Evolutionary conservation across 2,888 invertebrate genomes (phyloP), one percentile per base, ranked within the genome.

Genomic region (Pyrrhia umbra): DNA sequence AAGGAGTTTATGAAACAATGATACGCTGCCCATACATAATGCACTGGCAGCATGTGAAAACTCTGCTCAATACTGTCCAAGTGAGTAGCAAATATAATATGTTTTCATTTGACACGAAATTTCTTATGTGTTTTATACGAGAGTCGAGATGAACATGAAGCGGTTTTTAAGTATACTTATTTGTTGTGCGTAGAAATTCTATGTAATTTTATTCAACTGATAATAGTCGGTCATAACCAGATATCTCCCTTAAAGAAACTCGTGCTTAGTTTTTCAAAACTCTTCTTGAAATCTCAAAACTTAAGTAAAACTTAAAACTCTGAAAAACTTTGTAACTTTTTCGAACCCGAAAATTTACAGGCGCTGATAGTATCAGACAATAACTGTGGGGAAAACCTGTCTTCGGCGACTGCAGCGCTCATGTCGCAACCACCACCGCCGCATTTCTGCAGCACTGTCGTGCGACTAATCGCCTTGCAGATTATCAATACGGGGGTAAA

Each of bases 371-470:
- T 98, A 45, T 97, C 98, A 0, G 98, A 98, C 67, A 95, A 92
- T 70, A 96, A 96, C 52, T 94, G 95, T 13, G 95, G 96, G 3
- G 97, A 97, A 82, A 97, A 97, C 76, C 95, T 97, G 18, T 97
- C 98, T 25, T 97, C 98, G 30, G 97, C 98, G 16, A 97, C 97
- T 0, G 97, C 97, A 15, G 98, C 98, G 10, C 93, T 98, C 21
- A 97, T 98, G 97, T 97, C 97, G 62, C 98, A 98, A 92, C 97
- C 98, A 64, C 99, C 99, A 1, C 99, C 99, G 30, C 97, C 98
- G 51, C 97, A 98, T 85, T 99, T 99, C 93, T 99, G 98, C 87
- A 98, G 99, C 27, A 98, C 98, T 46, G 99, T 99, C n/a, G 98
- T 99, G 43, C 96, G 99, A 70, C 95, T 99, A 45, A 97, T 99